Evolutionary conservation across 2,797 vertebrate species (phyloP), one percentile per base, ranked within the genome.

Genomic region (Moxostoma hubbsi): DNA sequence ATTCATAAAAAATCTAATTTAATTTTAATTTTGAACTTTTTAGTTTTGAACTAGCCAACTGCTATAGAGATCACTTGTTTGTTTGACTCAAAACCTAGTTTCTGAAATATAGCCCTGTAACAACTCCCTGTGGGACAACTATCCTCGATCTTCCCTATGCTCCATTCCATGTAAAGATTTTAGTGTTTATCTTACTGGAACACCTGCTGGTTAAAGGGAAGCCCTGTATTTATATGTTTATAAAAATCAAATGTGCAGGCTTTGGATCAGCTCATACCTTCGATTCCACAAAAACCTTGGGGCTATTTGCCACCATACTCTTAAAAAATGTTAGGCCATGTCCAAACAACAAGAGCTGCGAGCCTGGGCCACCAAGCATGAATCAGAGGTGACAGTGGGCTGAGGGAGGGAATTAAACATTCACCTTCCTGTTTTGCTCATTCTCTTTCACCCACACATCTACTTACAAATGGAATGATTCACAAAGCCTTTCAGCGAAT

Each of bases 401-500:
- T 68, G 76, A 81, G 75, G n/a, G 53, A 77, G 70, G 59, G 64
- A 64, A 82, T 78, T 65, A 82, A 74, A 79, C 55, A 63, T 65
- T 59, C 55, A 11, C 16, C 15, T 57, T 53, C 61, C 11, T 11
- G 75, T 67, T 70, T 69, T 18, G 45, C 43, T 51, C 16, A 57
- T 77, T 64, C 36, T 81, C 8, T 43, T 69, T 75, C 57, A 5
- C 5, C 68, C 36, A 36, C 36, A 57, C 36, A 46, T 68, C 73
- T 18, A 63, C 71, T 79, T 57, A 73, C 79, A 55, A 74, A 54
- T 47, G 43, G 13, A 71, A 66, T 18, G 51, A 85, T 80, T 84
- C 69, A 84, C 36, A 47, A 13, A 79, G 70, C 51, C 47, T 81
- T 82, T 78, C 71, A 68, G 68, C 46, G 77, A 65, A 84, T 87